Evolutionary conservation across 2,113 vertebrate species (phyloP), one percentile per base, ranked within the genome.

Genomic region (Sander lucioperca): DNA sequence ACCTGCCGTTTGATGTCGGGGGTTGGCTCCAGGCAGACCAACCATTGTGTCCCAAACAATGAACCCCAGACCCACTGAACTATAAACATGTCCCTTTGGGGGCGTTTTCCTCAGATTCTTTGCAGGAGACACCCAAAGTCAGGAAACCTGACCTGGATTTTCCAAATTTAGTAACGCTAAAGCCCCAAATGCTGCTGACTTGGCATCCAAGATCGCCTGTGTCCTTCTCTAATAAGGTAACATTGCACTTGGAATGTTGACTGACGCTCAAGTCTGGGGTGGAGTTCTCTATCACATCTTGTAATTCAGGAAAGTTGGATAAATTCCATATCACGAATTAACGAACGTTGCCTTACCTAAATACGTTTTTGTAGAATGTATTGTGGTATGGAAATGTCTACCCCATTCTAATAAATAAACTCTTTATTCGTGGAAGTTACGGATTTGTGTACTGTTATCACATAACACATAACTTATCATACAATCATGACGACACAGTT

Each of bases 11-110:
- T 95, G 94, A 96, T 94, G 94, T 92, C 21, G 67, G 86, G 87
- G 85, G 83, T 94, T 89, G 95, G 95, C 95, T 96, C 95, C 95
- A 96, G 93, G 77, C 93, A 93, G 94, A 95, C 95, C 94, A 94
- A 91, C 92, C 94, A 96, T 96, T 96, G 95, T 96, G 89, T 96
- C 92, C 89, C 84, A 94, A 96, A 96, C 95, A 96, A 96, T 96
- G 94, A 90, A 90, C 91, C 90, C 92, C 93, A 95, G 94, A 95
- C 95, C 92, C 91, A 93, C 91, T 94, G 89, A 93, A 95, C 93
- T 94, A 93, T 93, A 94, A 94, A 95, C 93, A 95, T 93, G 89
- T 94, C 88, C 93, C 91, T 90, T 92, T 94, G 92, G 94, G 93
- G 93, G 91, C 88, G 89, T 93, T 95, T 95, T 93, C 94, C 91